Conservation (phyloP, 2,888 invertebrate genomes). For the Actias luna region DNA sequence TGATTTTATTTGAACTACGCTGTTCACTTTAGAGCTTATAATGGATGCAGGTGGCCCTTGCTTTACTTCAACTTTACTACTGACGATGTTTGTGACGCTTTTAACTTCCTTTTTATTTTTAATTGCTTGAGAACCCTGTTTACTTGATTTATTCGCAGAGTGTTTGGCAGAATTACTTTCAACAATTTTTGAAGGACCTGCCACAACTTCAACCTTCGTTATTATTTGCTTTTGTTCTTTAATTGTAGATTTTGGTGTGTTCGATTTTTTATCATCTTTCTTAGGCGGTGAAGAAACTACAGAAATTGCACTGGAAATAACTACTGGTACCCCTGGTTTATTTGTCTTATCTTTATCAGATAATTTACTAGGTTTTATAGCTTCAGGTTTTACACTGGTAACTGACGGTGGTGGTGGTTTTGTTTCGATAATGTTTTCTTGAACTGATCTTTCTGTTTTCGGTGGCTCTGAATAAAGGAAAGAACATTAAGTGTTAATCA, state of each 20-base stretch:
- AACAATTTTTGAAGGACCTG: constrained; percentile 75
- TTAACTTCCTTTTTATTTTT: constrained; percentile 62
- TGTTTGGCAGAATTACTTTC: constrained; percentile 59
- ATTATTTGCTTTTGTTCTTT: constrained; percentile 75
- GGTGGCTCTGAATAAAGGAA: constrained; percentile 63
- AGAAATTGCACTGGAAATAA: constrained; percentile 65
- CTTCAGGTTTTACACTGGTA: constrained; percentile 64
- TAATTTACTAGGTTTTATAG: constrained; percentile 73
- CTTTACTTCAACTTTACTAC: constrained; percentile 77
- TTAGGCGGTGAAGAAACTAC: constrained; percentile 68
- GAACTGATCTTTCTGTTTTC: constrained; percentile 65
- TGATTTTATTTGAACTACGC: constrained; percentile 80
- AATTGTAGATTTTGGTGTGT: constrained; percentile 69
- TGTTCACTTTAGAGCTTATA: constrained; percentile 73
- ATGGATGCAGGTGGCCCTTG: constrained; percentile 60
- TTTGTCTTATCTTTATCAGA: constrained; percentile 64
- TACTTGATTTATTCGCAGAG: constrained; percentile 50
- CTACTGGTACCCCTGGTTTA: constrained; percentile 58
- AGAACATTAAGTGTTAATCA: constrained; percentile 13
- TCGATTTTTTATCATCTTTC: constrained; percentile 68
- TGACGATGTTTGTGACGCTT: constrained; percentile 65
- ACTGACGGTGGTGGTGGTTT: constrained; percentile 69
- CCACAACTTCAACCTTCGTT: constrained; percentile 81
- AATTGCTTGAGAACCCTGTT: constrained; percentile 47
- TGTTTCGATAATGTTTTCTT: constrained; percentile 75